Evolutionary conservation across 2,888 invertebrate species (phyloP), one percentile per base, ranked within the genome.

Genomic region (Rotaria socialis): DNA sequence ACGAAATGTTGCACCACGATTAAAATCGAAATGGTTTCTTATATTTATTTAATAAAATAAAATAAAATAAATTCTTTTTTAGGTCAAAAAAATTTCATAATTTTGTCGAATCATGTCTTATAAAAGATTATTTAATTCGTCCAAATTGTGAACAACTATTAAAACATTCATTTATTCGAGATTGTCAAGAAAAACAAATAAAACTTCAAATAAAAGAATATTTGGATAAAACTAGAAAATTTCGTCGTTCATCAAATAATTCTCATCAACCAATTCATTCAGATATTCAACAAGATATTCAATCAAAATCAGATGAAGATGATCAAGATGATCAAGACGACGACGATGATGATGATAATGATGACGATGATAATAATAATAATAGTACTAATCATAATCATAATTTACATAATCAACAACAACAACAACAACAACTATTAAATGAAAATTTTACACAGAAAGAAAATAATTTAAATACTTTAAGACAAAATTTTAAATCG

Each of bases 141-240:
- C 98, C 98, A 88, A 97, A 96, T 92, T 99, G 99, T 89, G 99
- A 99, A 92, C 96, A 97, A 92, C 93, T 99, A 88, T 93, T 99
- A 88, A 96, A 96, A 92, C 97, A 99, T 93, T 94, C 96, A 87
- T 99, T 97, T 92, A 97, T 99, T 90, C 94, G 96, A 92, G 98
- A 99, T 93, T 67, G 55, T 35, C 84, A 60, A 27, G 99, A 99
- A 92, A 93, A 97, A 89, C 96, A 98, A 93, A 97, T 98, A 89
- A 93, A 97, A 90, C 97, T 97, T 92, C 97, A 98, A 92, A 94
- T 99, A 88, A 98, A 98, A 92, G 99, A 99, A 92, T 98, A 99
- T 92, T 97, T 99, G 92, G 99, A 99, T 92, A 93, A 96, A 88
- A 90, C 91, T 88, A 90, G 89, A 89, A 90, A 90, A 87, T 89